phyloP scores from a whole-genome alignment of 2,888 invertebrate species.

The Selenia dentaria region DNA sequence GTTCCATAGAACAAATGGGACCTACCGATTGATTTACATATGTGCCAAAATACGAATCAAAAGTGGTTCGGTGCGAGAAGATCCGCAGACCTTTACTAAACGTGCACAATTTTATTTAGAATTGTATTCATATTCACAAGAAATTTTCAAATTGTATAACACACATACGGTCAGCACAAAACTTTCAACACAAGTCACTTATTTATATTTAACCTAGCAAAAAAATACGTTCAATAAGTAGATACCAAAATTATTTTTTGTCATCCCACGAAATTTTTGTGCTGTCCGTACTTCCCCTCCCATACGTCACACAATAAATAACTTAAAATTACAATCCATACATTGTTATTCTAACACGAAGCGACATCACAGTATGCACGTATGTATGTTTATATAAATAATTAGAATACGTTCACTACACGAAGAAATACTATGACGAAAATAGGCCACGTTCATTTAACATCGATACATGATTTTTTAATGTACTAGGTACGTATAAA shows the following conservation, averaged over 20 bases:
- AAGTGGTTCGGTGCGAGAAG: conserved; percentile 29
- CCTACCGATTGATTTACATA: too few species aligned
- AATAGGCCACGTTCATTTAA: conserved; percentile 26
- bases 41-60: conserved; percentile 31
- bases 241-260: too few species aligned
- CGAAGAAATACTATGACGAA: conserved; percentile 11
- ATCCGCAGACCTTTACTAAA: conserved; percentile 23
- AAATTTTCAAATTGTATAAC: conserved; percentile 30
- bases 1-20: too few species aligned
- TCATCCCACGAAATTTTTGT: too few species aligned
- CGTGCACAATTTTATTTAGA: conserved; percentile 24
- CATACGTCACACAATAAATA: conserved; percentile 19
- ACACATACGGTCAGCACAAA: conserved; percentile 14
- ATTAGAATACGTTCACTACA: conserved; percentile 3
- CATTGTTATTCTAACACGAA: conserved; percentile 27
- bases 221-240: too few species aligned
- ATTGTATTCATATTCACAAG: conserved; percentile 20
- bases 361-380: conserved; percentile 37
- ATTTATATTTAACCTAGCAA: too few species aligned
- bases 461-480: conserved; percentile 12
- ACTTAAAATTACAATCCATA: conserved; percentile 16
- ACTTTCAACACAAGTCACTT: too few species aligned
- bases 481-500: conserved; percentile 15
- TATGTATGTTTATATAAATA: conserved; percentile 8
- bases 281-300: conserved; percentile 8